Percentiles rank a stretch among this genome's conserved stretches.
Conservation (phyloP, 2,797 vertebrate genomes). For the Distichodus sexfasciatus region DNA sequence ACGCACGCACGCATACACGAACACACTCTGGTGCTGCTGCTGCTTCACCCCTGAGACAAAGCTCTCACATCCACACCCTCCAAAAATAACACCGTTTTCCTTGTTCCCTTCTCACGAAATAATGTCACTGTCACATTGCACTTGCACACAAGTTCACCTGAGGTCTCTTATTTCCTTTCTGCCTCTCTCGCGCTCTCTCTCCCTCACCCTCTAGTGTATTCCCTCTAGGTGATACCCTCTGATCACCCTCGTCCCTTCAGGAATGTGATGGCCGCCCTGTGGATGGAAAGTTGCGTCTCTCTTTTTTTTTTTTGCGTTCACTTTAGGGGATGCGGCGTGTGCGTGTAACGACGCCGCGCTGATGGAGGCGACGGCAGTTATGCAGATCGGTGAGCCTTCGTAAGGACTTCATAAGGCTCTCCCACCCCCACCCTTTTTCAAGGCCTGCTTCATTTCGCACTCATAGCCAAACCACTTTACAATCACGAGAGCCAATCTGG, state of each 20-base stretch:
- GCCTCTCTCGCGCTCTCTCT: conserved; percentile 2
- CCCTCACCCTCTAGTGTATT: conserved; percentile 1
- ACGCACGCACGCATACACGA: background rate
- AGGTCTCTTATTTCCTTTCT: conserved; percentile 16
- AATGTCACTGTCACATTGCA: conserved; percentile 30
- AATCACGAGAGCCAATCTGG: background rate
- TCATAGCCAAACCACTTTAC: conserved; percentile 7
- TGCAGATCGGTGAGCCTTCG: background rate
- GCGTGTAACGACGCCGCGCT: conserved; percentile 18
- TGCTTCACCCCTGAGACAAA: conserved; percentile 39
- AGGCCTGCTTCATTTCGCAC: conserved; percentile 14
- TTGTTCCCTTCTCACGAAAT: conserved; percentile 17
- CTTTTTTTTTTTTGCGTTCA: no score
- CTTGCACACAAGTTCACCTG: conserved; percentile 8
- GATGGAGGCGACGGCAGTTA: conserved; percentile 11
- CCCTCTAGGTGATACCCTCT: conserved; percentile 18
- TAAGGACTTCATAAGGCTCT: background rate
- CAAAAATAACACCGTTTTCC: conserved; percentile 33
- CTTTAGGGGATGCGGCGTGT: conserved; percentile 5
- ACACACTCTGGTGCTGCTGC: conserved; percentile 6
- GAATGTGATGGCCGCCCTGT: conserved; percentile 23
- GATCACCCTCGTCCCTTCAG: conserved; percentile 10
- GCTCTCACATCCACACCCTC: conserved; percentile 28
- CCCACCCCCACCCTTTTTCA: background rate
- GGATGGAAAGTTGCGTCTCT: conserved; percentile 14